phyloP scores from a whole-genome alignment of 2,888 invertebrate species.

The Rhaphigaster nebulosa region DNA sequence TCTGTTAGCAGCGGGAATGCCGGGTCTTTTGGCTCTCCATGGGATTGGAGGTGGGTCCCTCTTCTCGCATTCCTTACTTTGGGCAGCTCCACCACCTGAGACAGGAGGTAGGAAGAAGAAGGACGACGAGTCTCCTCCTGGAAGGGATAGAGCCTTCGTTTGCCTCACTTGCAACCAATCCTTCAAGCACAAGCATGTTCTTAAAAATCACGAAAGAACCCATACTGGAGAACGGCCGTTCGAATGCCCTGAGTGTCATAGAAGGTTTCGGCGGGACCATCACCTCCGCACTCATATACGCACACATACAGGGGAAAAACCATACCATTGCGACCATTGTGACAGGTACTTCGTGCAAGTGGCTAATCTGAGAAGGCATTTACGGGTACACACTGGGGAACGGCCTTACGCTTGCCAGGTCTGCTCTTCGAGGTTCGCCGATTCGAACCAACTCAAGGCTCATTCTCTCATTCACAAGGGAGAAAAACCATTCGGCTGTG shows the following conservation, averaged over 20 bases:
- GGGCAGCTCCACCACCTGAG: not conserved
- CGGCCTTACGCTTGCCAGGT: slow-evolving; percentile 89
- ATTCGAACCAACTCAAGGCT: slow-evolving; percentile 92
- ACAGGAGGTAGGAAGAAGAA: not conserved
- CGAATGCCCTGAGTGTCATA: slow-evolving; percentile 91
- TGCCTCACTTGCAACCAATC: slow-evolving; percentile 90
- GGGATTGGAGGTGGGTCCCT: slow-evolving; percentile 57
- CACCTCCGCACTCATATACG: slow-evolving; percentile 94
- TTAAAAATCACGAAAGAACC: slow-evolving; percentile 94
- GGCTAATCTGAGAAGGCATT: slow-evolving; percentile 88
- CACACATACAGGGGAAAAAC: slow-evolving; percentile 93
- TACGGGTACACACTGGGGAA: slow-evolving; percentile 93
- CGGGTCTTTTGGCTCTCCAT: slow-evolving; percentile 63
- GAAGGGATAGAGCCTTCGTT: slow-evolving; percentile 85
- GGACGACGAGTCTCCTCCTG: slow-evolving; percentile 53
- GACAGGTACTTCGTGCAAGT: slow-evolving; percentile 94
- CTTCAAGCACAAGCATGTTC: slow-evolving; percentile 94
- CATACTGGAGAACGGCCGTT: slow-evolving; percentile 96
- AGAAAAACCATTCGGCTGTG: slow-evolving; percentile 89
- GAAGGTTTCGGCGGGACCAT: slow-evolving; percentile 92
- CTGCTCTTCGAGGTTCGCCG: slow-evolving; percentile 89
- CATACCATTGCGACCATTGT: slow-evolving; percentile 92
- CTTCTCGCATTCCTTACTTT: slow-evolving; percentile 56
- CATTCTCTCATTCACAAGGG: slow-evolving; percentile 91
- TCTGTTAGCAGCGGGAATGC: slow-evolving; percentile 7